A percentile compares a stretch with the other conserved stretches of the same genome.
phyloP scores from a whole-genome alignment of 2,797 vertebrate genomes.

The Chromis chromis region DNA sequence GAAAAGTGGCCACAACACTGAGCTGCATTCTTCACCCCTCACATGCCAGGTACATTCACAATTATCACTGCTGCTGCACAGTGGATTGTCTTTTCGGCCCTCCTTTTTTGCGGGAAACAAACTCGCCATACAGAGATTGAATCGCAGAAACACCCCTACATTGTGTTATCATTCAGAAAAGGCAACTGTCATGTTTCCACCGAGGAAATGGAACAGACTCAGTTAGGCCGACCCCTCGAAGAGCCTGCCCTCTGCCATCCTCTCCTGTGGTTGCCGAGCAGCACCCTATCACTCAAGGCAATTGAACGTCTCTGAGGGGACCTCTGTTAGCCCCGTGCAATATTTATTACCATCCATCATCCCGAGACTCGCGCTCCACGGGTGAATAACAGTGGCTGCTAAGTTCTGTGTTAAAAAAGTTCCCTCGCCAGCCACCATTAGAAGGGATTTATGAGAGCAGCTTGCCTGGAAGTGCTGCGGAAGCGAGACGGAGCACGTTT shows the following conservation, averaged over 20 bases:
- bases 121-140: too few species aligned
- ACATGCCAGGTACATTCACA: constrained; percentile 55
- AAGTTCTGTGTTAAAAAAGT: constrained; percentile 80
- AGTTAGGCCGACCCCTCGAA: constrained; percentile 61
- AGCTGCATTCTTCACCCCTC: constrained; percentile 24
- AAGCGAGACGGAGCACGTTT: constrained; percentile 64
- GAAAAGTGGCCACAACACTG: constrained; percentile 44
- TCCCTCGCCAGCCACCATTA: constrained; percentile 76
- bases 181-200: constrained; percentile 46
- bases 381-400: constrained; percentile 77
- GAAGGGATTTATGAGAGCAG: constrained; percentile 76
- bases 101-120: too few species aligned
- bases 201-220: constrained; percentile 75
- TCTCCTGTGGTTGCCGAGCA: constrained; percentile 73
- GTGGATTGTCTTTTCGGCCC: neutral
- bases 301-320: constrained; percentile 79
- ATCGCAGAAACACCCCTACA: constrained; percentile 7
- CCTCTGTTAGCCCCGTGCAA: constrained; percentile 81
- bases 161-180: constrained; percentile 43
- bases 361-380: constrained; percentile 59
- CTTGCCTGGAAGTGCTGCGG: constrained; percentile 61
- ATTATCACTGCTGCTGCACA: constrained; percentile 11
- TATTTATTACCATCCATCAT: constrained; percentile 83
- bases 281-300: constrained; percentile 81
- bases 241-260: constrained; percentile 73